Base-by-base conservation (phyloP, 2,113 vertebrate genomes). In the Laterallus jamaicensis region DNA sequence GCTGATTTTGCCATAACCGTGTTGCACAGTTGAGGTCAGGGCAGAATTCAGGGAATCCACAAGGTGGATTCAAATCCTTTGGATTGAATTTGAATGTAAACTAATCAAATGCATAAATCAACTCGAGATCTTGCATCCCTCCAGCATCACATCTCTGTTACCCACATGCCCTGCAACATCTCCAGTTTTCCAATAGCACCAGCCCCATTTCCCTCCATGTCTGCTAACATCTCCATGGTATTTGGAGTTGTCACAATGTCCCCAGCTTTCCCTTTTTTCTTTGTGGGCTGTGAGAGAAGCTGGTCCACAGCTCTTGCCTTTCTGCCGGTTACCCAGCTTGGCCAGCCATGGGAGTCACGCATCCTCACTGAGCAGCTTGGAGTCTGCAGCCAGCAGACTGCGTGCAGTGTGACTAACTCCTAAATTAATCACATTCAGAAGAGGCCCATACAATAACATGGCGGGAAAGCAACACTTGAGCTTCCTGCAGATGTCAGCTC, bases 401-500 rank as follows among this genome's bases (percentile, higher is more conserved):
- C 1, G 1, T 39, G 82, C 19, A 11, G 17, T 16, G 62, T 12
- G 54, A n/a, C 49, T 2, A 12, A 20, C 60, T 63, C 47, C n/a
- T 55, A 10, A 77, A 75, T 14, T 8, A 28, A 18, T 32, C 62
- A 35, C 15, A 6, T 49, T 32, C 25, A 62, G 79, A 44, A 69
- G 19, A 8, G 50, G 79, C 35, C 63, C 9, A 32, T 81, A 60
- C 73, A 52, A 22, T 42, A 78, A 35, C 50, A 47, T 55, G 82
- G 40, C 71, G 93, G 63, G 35, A 74, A 83, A 73, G 11, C 28
- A 81, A 5, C 25, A 5, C 37, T 44, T 40, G 40, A 90, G 28
- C 60, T 81, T 93, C 69, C 75, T 82, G 85, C 73, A 52, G 59
- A 22, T 55, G 47, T 66, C 91, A 78, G 68, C 80, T 83, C 50